Evolutionary conservation across 2,888 invertebrate species (phyloP), one percentile per base, ranked within the genome.

Genomic region (Marasmarcha lunaedactyla): DNA sequence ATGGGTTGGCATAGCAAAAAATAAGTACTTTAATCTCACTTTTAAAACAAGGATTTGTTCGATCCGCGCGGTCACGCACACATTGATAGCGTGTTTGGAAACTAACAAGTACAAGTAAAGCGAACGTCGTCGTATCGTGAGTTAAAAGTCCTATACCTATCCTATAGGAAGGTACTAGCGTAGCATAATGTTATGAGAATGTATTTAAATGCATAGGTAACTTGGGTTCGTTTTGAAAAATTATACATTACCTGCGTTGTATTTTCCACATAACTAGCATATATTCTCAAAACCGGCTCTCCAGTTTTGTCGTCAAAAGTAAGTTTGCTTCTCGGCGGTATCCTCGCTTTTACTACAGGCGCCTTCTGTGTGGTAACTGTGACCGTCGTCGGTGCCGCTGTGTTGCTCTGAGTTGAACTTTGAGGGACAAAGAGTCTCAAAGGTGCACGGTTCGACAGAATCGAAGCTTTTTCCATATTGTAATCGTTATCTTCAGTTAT

Each of bases 271-370:
- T 81, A 83, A 49, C 77, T 83, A 1, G 83, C 86, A 48, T 85
- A 87, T 56, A 88, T 86, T 49, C 85, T 77, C 49, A 87, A 63
- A 14, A 85, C 74, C 3, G 85, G 81, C 45, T 81, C 78, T 4
- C 79, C 81, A 30, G 77, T 77, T 42, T 73, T 71, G 40, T 76
- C 73, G 43, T 81, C 83, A 49, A 72, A 73, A 1, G 70, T 72
- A 37, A 83, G 48, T 50, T 77, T 81, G 47, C 72, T 79, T 43
- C 72, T 77, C 7, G 78, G 72, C 14, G 81, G 76, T 42, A 74
- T 74, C 49, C 71, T 79, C 0, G 76, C 76, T 52, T 78, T 79
- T 0, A 78, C 67, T 2, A 70, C 56, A 1, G 65, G 57, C 14
- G 62, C 45, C 51, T 71, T 67, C 10, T 42, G 37, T 36, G 47